phyloP scores from a whole-genome alignment of 2,888 invertebrate species.

The Oegoconia quadripuncta region DNA sequence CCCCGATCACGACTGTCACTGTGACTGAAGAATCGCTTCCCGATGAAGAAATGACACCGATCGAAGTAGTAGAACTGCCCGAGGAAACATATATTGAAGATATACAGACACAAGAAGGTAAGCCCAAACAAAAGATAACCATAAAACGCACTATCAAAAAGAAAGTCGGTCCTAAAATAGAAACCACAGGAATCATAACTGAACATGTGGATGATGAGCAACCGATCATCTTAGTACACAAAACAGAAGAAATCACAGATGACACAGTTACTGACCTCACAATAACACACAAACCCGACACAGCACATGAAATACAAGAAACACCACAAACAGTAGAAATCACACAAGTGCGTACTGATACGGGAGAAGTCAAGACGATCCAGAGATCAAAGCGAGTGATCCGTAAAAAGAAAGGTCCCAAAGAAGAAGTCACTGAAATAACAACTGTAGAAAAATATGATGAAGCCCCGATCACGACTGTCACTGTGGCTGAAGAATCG shows the following conservation, averaged over 20 bases:
- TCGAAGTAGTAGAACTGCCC: constrained; percentile 26
- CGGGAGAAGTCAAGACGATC: constrained; percentile 42
- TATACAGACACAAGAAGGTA: constrained; percentile 17
- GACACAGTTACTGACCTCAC: constrained; percentile 18
- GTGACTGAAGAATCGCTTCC: constrained; percentile 37
- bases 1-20: constrained; percentile 39
- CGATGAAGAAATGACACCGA: constrained; percentile 35
- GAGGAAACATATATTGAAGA: constrained; percentile 21
- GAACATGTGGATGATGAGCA: constrained; percentile 62
- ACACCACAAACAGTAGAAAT: constrained; percentile 19
- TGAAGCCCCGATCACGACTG: constrained; percentile 39
- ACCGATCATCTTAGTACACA: constrained; percentile 52
- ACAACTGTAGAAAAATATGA: constrained; percentile 56
- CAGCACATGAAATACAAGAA: constrained; percentile 32
- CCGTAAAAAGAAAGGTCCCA: constrained; percentile 55
- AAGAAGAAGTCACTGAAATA: constrained; percentile 62
- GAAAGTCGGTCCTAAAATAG: constrained; percentile 31
- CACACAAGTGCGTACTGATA: constrained; percentile 36
- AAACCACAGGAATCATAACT: constrained; percentile 46
- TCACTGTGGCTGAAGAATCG: constrained; percentile 25
- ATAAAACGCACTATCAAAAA: constrained; percentile 50
- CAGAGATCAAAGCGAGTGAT: constrained; percentile 58
- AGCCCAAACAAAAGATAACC: constrained; percentile 18
- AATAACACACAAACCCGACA: constrained; percentile 16
- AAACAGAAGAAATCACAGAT: constrained; percentile 39